phyloP scores from a whole-genome alignment of 2,888 invertebrate species.

The Pandemis heparana region DNA sequence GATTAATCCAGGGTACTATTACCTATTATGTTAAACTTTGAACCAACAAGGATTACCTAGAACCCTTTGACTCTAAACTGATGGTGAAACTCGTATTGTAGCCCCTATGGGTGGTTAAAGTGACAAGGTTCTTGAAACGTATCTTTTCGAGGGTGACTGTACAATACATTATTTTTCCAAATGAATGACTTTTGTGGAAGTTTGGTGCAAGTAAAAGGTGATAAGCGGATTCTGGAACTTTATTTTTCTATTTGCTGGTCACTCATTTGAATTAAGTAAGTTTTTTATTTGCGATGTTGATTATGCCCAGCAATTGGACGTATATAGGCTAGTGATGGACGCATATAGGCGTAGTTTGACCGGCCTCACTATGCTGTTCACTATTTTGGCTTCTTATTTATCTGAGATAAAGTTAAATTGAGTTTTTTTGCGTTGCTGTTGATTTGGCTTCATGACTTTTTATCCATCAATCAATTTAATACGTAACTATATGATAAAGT shows the following conservation, averaged over 20 bases:
- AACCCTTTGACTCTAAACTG: constrained; percentile 17
- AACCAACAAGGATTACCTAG: constrained; percentile 30
- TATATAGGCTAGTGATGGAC: no score
- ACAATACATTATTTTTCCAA: constrained; percentile 57
- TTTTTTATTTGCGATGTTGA: not conserved
- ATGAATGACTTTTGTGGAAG: constrained; percentile 64
- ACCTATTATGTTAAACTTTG: constrained; percentile 75
- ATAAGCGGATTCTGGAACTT: constrained; percentile 20
- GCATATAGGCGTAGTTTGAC: no score
- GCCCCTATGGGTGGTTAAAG: not conserved
- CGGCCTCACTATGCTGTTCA: no score
- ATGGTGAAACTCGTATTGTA: not conserved
- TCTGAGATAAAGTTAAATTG: no score
- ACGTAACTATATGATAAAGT: no score
- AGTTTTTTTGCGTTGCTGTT: no score
- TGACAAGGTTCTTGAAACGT: constrained; percentile 23
- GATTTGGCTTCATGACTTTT: no score
- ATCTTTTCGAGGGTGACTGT: constrained; percentile 39
- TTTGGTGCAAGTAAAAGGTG: constrained; percentile 50
- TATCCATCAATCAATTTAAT: no score
- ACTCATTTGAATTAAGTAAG: not conserved
- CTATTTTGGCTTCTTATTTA: no score
- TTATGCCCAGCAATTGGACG: no score
- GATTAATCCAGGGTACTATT: constrained; percentile 68
- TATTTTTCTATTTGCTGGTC: not conserved